Evolutionary conservation across 2,113 vertebrate species (phyloP), one percentile per base, ranked within the genome.

Genomic region (Tiliqua scincoides): DNA sequence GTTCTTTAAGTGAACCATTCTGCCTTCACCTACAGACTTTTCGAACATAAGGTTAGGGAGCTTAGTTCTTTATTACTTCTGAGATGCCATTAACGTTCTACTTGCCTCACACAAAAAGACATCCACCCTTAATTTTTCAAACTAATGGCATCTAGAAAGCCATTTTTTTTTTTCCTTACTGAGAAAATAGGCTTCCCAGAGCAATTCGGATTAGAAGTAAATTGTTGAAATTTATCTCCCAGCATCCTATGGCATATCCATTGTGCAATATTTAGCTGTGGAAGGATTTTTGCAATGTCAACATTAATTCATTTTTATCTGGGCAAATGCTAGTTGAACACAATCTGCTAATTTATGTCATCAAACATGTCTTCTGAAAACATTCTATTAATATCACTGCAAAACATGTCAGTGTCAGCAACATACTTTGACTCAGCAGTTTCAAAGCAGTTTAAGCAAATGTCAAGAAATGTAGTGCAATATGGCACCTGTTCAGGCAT

Each of bases 121-220:
- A 87, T 67, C 73, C 37, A 77, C 68, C 65, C 52, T 87, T 86
- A 74, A 82, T 83, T 91, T 90, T 90, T 92, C 85, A 85, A 89
- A 85, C 37, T 87, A 87, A 90, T 20, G 43, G 83, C n/a, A 85
- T 71, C 32, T 74, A 81, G 7, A 27, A 8, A 93, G 43, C 62
- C 32, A n/a, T n/a, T 10, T 43, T 57, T 88, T 82, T 84, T 93
- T 84, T 48, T 86, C 65, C 43, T 77, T 86, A 85, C 8, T 89
- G 80, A 87, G 37, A 86, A 93, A 92, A 40, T 0, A 90, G 73
- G 71, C 35, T 94, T 86, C 71, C 20, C 68, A 77, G 30, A 88
- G 76, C 27, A 86, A 82, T 2, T 74, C 52, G 52, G 70, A 84
- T 25, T 48, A 68, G 68, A 89, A 92, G 63, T 67, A 86, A 86